Evolutionary conservation across 2,797 vertebrate species (phyloP).

Genomic region (Pristis pectinata): DNA sequence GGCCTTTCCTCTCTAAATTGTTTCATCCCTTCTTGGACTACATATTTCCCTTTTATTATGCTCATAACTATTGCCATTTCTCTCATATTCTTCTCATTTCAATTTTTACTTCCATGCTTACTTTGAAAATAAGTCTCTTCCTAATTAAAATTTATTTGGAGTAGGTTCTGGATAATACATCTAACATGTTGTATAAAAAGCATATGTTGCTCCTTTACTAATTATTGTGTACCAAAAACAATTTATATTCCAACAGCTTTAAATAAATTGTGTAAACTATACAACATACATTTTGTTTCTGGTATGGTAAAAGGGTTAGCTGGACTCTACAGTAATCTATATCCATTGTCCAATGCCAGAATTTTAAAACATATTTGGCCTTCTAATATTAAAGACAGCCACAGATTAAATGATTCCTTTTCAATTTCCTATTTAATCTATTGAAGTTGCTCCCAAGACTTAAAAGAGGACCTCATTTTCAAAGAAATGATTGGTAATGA

Average conservation of each 20-base stretch:
- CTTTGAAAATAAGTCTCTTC: background rate
- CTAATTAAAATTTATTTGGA: background rate
- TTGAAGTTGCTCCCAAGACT: background rate
- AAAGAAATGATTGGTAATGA: background rate
- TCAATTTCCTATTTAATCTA: background rate
- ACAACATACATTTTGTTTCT: background rate
- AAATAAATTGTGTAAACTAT: background rate
- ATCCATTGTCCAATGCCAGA: background rate
- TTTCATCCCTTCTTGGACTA: background rate
- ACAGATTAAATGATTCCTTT: background rate
- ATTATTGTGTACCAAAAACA: background rate
- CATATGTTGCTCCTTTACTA: background rate
- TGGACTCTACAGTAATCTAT: background rate
- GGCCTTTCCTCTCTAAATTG: background rate
- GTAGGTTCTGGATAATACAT: background rate
- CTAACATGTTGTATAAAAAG: background rate
- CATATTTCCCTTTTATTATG: background rate
- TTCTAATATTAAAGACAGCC: background rate
- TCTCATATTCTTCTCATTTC: background rate
- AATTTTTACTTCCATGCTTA: background rate
- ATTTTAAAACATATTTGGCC: background rate
- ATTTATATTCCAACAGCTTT: background rate
- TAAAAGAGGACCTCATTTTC: constrained; percentile 2
- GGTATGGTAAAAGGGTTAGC: too few species aligned
- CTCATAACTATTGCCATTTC: background rate